These are phyloP conservation scores for Acutogordius australiensis DNA, from an alignment of 2,888 invertebrate species.

Conservation along the genomic window DNA sequence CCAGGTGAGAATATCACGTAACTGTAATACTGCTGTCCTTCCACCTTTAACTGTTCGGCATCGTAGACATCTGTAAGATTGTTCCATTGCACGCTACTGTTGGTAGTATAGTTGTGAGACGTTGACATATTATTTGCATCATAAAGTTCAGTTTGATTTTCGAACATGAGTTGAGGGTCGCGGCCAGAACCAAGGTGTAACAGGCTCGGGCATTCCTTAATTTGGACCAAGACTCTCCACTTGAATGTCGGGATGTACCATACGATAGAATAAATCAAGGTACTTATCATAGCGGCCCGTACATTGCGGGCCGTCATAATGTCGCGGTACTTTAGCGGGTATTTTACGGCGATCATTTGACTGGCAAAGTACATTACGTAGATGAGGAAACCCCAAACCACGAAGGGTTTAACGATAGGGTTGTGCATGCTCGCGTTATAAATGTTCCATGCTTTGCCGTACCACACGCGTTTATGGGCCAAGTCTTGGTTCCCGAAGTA, in stretches of 20 bases:
- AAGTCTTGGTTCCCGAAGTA: not conserved
- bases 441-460: not conserved
- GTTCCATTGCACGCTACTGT: not conserved
- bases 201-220: not conserved
- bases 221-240: not conserved
- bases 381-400: not conserved
- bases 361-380: constrained; percentile 1
- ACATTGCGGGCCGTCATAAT: not conserved
- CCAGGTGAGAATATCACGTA: not conserved
- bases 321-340: not conserved
- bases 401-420: not conserved
- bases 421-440: not conserved
- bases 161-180: not conserved
- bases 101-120: not conserved
- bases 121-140: not conserved
- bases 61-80: not conserved
- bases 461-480: not conserved
- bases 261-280: not conserved
- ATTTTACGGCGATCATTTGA: not conserved
- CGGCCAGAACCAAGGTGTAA: not conserved
- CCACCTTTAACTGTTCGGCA: not conserved
- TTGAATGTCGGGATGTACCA: constrained; percentile 1
- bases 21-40: not conserved
- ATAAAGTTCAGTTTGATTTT: not conserved
- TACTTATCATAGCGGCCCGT: not conserved